Conservation (phyloP, 2,113 vertebrate species). For the Ochotona princeps region DNA sequence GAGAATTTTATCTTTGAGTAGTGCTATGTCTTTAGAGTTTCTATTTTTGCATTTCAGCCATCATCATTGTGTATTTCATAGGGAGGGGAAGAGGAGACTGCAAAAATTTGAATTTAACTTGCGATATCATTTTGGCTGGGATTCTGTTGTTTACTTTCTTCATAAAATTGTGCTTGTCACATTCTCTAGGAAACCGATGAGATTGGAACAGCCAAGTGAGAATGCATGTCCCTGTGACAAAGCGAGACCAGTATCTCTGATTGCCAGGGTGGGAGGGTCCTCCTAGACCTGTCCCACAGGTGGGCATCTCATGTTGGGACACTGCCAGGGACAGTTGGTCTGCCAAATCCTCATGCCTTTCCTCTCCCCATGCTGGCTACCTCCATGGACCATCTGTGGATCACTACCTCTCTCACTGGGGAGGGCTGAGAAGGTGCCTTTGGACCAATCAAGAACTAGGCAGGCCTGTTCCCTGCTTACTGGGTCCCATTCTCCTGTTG, state of each 20-base stretch:
- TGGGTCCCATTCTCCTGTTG: neutral
- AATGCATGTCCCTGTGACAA: neutral
- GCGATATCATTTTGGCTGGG: slow-evolving; percentile 48
- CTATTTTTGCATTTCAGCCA: slow-evolving; percentile 40
- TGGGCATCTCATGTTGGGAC: neutral
- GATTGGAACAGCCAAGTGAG: slow-evolving; percentile 42
- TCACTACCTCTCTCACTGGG: neutral
- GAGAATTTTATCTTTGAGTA: slow-evolving; percentile 37
- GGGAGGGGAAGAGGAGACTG: neutral
- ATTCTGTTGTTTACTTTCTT: slow-evolving; percentile 61
- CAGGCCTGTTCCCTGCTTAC: neutral
- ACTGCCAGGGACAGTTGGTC: neutral
- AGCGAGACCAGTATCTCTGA: slow-evolving; percentile 9
- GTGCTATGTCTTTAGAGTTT: slow-evolving; percentile 21
- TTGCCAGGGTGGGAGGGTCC: neutral
- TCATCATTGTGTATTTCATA: slow-evolving; percentile 23
- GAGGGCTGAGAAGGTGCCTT: neutral
- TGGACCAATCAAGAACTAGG: neutral
- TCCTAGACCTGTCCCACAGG: neutral
- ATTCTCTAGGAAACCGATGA: slow-evolving; percentile 51
- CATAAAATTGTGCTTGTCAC: slow-evolving; percentile 53
- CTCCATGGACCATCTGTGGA: neutral
- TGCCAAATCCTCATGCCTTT: neutral
- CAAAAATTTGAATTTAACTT: slow-evolving; percentile 67
- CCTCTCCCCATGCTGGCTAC: no score